These are phyloP conservation scores for Caenorhabditis parvicauda DNA, from an alignment of 2,888 invertebrate species.

Conservation along the genomic window DNA sequence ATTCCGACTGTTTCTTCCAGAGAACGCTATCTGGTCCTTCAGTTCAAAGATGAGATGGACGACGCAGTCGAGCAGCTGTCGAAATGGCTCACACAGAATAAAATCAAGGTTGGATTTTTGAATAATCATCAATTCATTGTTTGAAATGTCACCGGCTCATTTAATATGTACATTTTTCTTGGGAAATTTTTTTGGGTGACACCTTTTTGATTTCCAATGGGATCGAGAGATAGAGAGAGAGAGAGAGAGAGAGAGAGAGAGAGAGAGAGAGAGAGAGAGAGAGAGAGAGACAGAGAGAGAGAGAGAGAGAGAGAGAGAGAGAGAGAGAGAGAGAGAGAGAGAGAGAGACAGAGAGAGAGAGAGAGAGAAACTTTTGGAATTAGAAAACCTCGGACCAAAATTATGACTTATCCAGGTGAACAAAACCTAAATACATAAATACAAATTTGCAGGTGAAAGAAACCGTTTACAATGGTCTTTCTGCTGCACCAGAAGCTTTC, in stretches of 20 bases:
- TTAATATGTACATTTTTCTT: not conserved
- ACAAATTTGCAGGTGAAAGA: conserved; percentile 58
- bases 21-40: conserved; percentile 63
- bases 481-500: conserved; percentile 63
- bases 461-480: conserved; percentile 62
- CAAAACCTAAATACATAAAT: too few relatives aligned
- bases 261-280: too few relatives aligned
- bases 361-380: too few relatives aligned
- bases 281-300: too few relatives aligned
- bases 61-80: conserved; percentile 56
- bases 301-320: too few relatives aligned
- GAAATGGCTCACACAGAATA: conserved; percentile 57
- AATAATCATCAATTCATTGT: not conserved
- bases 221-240: too few relatives aligned
- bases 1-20: conserved; percentile 40
- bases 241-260: too few relatives aligned
- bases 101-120: conserved; percentile 49
- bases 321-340: not conserved
- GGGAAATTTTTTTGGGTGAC: not conserved
- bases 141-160: too few relatives aligned
- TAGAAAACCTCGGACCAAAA: too few relatives aligned
- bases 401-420: too few relatives aligned
- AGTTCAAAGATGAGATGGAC: conserved; percentile 62
- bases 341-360: too few relatives aligned
- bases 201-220: too few relatives aligned